Conservation (phyloP, 2,797 vertebrate genomes). For the Hippoglossus hippoglossus region DNA sequence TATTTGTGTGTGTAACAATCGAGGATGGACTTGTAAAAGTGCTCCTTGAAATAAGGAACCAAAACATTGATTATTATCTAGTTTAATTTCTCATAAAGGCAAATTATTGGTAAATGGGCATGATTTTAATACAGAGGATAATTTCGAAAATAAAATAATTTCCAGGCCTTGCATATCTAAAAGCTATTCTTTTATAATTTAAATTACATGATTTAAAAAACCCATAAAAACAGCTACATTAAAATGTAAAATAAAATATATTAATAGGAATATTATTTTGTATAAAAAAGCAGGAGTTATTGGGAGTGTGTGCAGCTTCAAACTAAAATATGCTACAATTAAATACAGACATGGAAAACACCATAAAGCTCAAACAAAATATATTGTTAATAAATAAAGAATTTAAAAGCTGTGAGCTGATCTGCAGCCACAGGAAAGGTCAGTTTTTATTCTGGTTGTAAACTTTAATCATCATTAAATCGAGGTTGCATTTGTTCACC, state of each 20-base stretch:
- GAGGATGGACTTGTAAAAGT: background rate
- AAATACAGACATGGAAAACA: background rate
- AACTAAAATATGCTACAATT: background rate
- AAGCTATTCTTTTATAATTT: background rate
- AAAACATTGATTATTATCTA: background rate
- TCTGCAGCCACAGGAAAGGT: background rate
- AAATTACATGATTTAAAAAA: background rate
- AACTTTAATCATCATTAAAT: slow-evolving; percentile 59
- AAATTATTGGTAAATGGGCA: background rate
- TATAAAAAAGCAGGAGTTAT: no score
- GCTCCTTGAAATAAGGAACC: background rate
- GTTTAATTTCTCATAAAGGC: background rate
- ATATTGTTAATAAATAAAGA: background rate
- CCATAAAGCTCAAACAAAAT: background rate
- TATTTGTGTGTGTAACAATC: slow-evolving; percentile 2
- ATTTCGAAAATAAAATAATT: background rate
- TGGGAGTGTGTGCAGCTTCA: no score
- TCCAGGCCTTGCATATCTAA: background rate
- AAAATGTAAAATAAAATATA: background rate
- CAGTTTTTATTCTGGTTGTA: slow-evolving; percentile 31
- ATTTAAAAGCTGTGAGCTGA: background rate
- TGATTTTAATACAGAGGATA: background rate
- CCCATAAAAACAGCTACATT: background rate
- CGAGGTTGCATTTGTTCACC: slow-evolving; percentile 49
- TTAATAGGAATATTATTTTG: no score